A percentile compares a stretch with the other conserved stretches of the same genome.
phyloP scores from a whole-genome alignment of 1,140 invertebrate species.

The Pseudomyrmex cubaensis region DNA sequence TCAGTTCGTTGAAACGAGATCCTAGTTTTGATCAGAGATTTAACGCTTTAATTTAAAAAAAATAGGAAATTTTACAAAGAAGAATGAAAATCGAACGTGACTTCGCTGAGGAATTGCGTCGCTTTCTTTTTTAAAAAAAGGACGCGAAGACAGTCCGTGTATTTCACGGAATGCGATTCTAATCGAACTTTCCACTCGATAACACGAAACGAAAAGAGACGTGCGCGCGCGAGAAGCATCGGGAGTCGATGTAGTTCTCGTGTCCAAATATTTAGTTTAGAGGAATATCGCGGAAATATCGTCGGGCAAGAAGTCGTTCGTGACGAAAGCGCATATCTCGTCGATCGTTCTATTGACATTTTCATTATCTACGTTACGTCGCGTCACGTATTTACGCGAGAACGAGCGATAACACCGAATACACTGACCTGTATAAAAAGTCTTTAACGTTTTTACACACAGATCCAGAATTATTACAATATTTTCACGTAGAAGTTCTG shows the following conservation, averaged over 20 bases:
- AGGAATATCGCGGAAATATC: neutral
- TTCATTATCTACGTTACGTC: slow-evolving; percentile 53
- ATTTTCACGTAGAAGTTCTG: no score
- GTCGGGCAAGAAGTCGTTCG: neutral
- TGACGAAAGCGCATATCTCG: slow-evolving; percentile 26
- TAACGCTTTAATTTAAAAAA: no score
- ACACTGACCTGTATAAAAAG: no score
- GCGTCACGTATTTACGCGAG: slow-evolving; percentile 14
- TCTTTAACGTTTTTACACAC: no score
- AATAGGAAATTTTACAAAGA: no score
- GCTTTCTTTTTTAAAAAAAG: neutral
- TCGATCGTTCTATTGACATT: slow-evolving; percentile 53
- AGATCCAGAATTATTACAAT: no score
- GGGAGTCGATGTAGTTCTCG: neutral
- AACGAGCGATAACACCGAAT: neutral
- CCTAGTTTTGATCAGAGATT: no score
- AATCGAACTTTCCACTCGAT: slow-evolving; percentile 37
- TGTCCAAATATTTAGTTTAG: slow-evolving; percentile 29
- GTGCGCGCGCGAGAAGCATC: neutral
- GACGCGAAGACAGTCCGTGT: neutral
- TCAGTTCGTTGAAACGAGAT: neutral
- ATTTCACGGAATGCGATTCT: slow-evolving; percentile 13
- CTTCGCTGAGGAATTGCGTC: neutral
- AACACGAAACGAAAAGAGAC: slow-evolving; percentile 16
- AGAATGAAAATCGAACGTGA: no score